Percentiles rank a stretch among this genome's conserved stretches.
phyloP scores from a whole-genome alignment of 2,888 invertebrate species.

The Actias luna region DNA sequence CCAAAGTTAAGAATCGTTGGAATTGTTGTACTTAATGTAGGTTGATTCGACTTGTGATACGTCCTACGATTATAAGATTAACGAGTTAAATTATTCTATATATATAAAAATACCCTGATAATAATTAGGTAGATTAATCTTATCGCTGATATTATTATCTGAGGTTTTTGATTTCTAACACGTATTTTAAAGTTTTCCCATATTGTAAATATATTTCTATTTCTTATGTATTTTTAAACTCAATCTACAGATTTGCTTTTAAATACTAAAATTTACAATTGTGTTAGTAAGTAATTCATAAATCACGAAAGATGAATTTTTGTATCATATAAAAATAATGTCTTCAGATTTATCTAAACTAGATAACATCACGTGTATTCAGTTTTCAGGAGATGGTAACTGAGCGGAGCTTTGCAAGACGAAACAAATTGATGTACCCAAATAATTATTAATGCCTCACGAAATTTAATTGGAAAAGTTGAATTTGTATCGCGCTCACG shows the following conservation, averaged over 20 bases:
- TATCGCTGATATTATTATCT: background rate
- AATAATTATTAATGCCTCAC: conserved; percentile 83
- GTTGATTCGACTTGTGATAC: conserved; percentile 40
- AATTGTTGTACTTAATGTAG: conserved; percentile 37
- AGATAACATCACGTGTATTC: conserved; percentile 31
- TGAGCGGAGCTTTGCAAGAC: conserved; percentile 60
- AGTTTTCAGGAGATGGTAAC: conserved; percentile 56
- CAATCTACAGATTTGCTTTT: background rate
- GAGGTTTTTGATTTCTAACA: background rate
- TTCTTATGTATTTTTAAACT: background rate
- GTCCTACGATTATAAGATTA: conserved; percentile 42
- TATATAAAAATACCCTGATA: background rate
- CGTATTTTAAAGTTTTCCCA: background rate
- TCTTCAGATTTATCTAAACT: conserved; percentile 39
- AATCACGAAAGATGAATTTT: background rate
- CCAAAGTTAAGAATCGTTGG: conserved; percentile 64
- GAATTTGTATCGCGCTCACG: conserved; percentile 81
- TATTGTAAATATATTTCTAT: background rate
- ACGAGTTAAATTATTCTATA: background rate
- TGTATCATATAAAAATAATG: conserved; percentile 18
- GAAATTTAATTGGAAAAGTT: conserved; percentile 84
- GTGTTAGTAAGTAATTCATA: background rate
- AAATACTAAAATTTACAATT: background rate
- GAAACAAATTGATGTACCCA: conserved; percentile 83
- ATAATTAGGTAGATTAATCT: no score